Conservation (phyloP, 1,140 invertebrate species). For the Camponotus vicinus region DNA sequence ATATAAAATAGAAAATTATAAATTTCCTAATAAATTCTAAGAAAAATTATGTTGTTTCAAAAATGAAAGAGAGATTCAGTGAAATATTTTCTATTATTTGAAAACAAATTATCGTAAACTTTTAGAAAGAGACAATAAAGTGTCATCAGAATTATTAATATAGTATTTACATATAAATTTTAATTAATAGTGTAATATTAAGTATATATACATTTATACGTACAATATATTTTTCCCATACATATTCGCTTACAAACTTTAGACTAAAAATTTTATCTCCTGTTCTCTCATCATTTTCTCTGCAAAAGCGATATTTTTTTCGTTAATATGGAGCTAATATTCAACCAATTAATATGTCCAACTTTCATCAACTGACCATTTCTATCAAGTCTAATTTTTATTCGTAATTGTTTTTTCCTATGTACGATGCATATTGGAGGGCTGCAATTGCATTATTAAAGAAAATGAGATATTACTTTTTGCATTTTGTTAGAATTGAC, state of each 20-base stretch:
- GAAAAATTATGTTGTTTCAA: too few relatives aligned
- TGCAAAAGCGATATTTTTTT: not conserved
- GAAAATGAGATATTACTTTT: slow-evolving; percentile 24
- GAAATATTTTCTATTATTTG: too few relatives aligned
- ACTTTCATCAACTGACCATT: not conserved
- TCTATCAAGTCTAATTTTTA: slow-evolving; percentile 5
- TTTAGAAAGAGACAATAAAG: too few relatives aligned
- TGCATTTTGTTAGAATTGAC: not conserved
- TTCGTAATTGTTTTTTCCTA: not conserved
- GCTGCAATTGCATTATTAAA: not conserved
- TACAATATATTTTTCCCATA: not conserved
- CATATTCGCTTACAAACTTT: not conserved
- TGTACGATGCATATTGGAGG: not conserved
- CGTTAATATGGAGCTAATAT: not conserved
- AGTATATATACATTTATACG: not conserved
- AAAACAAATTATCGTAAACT: too few relatives aligned
- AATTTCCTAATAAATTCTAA: too few relatives aligned
- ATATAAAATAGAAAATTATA: too few relatives aligned
- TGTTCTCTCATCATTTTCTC: not conserved
- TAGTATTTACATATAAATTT: not conserved
- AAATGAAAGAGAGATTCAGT: too few relatives aligned
- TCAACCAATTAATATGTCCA: not conserved
- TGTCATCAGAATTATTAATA: too few relatives aligned
- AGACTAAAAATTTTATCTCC: not conserved
- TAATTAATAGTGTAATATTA: slow-evolving; percentile 7